These are phyloP conservation scores for Oppia nitens DNA, from an alignment of 1,140 invertebrate species.

Conservation along the genomic window DNA sequence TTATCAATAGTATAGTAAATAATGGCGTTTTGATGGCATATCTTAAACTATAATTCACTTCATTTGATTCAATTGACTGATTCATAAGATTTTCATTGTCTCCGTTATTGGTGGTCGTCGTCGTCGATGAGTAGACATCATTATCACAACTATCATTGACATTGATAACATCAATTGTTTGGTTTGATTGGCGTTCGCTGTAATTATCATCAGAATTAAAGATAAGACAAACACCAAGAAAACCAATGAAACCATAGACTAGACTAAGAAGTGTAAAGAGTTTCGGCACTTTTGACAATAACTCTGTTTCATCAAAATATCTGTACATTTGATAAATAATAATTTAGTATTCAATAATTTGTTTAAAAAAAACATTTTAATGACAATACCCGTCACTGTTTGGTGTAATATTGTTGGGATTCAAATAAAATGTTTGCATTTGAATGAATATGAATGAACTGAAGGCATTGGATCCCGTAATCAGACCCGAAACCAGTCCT, in stretches of 20 bases:
- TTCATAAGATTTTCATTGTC: too few species aligned
- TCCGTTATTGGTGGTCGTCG: too few species aligned
- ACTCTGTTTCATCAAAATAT: constrained; percentile 26
- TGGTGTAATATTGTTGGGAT: constrained; percentile 29
- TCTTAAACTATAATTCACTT: constrained; percentile 5
- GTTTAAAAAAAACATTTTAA: neutral
- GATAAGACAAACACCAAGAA: constrained; percentile 24
- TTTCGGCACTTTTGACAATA: constrained; percentile 28
- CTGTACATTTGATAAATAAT: constrained; percentile 3
- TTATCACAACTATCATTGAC: too few species aligned
- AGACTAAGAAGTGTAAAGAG: constrained; percentile 28
- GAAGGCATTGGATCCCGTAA: constrained; percentile 31
- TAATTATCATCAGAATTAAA: constrained; percentile 18
- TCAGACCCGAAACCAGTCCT: constrained; percentile 29
- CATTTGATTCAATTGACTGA: too few species aligned
- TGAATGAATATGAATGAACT: constrained; percentile 31
- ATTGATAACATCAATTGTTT: too few species aligned
- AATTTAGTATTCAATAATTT: neutral
- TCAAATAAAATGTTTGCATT: constrained; percentile 31
- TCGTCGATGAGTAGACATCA: too few species aligned
- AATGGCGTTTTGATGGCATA: constrained; percentile 7
- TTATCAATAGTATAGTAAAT: constrained; percentile 13
- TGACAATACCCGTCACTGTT: constrained; percentile 14
- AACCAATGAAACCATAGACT: constrained; percentile 28
- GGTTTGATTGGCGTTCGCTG: neutral